Evolutionary conservation across 2,888 invertebrate species (phyloP).

Genomic region (Drosophila rellima): DNA sequence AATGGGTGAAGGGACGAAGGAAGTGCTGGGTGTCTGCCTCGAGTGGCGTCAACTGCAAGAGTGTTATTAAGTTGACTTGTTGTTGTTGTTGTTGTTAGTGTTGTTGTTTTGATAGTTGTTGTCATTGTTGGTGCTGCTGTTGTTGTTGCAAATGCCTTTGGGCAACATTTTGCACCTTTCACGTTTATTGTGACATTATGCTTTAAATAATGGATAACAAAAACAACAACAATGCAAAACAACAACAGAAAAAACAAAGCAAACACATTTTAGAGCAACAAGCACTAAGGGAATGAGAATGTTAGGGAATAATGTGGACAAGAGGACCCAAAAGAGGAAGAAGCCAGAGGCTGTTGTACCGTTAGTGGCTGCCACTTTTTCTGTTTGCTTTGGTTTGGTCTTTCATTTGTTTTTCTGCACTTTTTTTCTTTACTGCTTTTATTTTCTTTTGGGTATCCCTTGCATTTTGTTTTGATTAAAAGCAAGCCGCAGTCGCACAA

Average conservation of each 20-base stretch:
- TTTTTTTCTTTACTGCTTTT: not conserved
- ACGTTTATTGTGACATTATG: slow-evolving; percentile 80
- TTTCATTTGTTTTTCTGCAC: slow-evolving; percentile 15
- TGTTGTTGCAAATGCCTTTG: slow-evolving; percentile 48
- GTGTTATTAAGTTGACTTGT: slow-evolving; percentile 65
- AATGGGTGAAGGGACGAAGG: slow-evolving; percentile 1
- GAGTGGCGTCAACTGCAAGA: slow-evolving; percentile 59
- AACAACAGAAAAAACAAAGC: slow-evolving; percentile 38
- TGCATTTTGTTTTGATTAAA: slow-evolving; percentile 78
- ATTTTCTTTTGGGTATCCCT: slow-evolving; percentile 23
- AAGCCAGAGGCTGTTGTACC: slow-evolving; percentile 25
- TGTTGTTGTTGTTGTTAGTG: slow-evolving; percentile 41
- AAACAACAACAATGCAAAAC: slow-evolving; percentile 42
- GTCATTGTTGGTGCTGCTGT: slow-evolving; percentile 3
- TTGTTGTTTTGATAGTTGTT: slow-evolving; percentile 12
- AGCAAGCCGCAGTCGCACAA: slow-evolving; percentile 59
- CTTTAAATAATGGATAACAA: slow-evolving; percentile 72
- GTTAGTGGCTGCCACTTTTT: slow-evolving; percentile 41
- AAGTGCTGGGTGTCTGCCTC: slow-evolving; percentile 34
- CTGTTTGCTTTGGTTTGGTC: slow-evolving; percentile 26
- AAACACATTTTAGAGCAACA: slow-evolving; percentile 66
- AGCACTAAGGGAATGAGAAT: slow-evolving; percentile 31
- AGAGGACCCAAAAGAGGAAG: slow-evolving; percentile 7
- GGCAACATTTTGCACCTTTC: slow-evolving; percentile 78
- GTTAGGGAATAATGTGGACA: not conserved